A percentile compares a stretch with the other conserved stretches of the same genome.
Evolutionary conservation across 2,888 invertebrate species (phyloP).

Genomic region (Andrena haemorrhoa): DNA sequence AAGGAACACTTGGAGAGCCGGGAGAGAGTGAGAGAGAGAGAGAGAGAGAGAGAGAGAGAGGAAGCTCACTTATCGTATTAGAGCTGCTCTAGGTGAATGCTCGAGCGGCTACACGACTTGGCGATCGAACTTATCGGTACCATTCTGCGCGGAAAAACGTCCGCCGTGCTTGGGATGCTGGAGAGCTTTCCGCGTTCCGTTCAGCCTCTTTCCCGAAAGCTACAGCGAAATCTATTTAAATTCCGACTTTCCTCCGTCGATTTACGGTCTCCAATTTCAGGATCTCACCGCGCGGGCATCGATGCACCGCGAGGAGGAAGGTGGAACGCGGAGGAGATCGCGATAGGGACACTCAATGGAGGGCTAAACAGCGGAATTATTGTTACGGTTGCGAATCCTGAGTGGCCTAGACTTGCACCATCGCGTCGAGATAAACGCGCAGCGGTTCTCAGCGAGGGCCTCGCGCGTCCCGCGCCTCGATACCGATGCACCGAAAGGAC

Average conservation of each 20-base stretch:
- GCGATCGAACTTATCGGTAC: slow-evolving; percentile 48
- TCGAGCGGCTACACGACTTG: slow-evolving; percentile 18
- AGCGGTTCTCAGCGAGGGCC: slow-evolving; percentile 47
- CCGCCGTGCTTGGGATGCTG: too few species aligned
- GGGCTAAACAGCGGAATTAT: slow-evolving; percentile 64
- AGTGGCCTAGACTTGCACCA: slow-evolving; percentile 55
- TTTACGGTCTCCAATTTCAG: too few species aligned
- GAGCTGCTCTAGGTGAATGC: slow-evolving; percentile 26
- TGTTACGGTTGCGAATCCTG: slow-evolving; percentile 60
- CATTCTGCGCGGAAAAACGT: slow-evolving; percentile 6
- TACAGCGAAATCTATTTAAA: too few species aligned
- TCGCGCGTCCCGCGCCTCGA: too few species aligned
- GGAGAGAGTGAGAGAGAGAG: background rate
- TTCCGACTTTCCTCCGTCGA: too few species aligned
- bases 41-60: background rate
- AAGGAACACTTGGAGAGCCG: slow-evolving; percentile 26
- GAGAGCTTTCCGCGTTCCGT: slow-evolving; percentile 6
- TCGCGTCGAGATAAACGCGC: slow-evolving; percentile 58
- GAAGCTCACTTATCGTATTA: slow-evolving; percentile 54
- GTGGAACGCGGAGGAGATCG: slow-evolving; percentile 7
- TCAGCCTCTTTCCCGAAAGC: background rate
- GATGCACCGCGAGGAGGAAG: background rate
- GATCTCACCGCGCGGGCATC: too few species aligned
- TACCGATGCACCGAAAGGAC: background rate
- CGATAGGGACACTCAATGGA: slow-evolving; percentile 27